Conservation (phyloP, 2,113 vertebrate genomes). For the Aptenodytes forsteri region DNA sequence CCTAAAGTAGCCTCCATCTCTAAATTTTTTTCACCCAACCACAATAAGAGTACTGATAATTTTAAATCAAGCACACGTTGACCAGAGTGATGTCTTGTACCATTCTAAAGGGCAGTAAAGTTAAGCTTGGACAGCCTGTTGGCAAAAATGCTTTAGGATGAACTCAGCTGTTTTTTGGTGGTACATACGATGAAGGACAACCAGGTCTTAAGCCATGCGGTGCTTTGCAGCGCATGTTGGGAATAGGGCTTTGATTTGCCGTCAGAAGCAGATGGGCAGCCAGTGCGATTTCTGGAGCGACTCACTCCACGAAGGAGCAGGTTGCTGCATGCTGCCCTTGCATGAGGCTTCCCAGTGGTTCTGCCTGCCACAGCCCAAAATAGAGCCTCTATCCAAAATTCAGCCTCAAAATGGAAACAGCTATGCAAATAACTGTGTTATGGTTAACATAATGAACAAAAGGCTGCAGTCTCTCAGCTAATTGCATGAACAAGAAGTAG, state of each 20-base stretch:
- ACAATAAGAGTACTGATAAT: neutral
- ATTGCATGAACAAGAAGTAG: conserved; percentile 27
- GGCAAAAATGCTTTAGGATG: neutral
- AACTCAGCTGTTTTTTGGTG: neutral
- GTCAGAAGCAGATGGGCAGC: neutral
- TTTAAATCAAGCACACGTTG: neutral
- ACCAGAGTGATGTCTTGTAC: neutral
- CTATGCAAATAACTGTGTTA: conserved; percentile 36
- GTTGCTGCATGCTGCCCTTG: neutral
- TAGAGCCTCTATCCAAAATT: neutral
- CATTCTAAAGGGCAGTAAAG: neutral
- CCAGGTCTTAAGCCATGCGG: neutral
- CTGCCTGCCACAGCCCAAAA: neutral
- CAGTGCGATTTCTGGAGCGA: neutral
- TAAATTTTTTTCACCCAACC: neutral
- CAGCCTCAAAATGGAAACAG: neutral
- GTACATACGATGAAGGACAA: neutral
- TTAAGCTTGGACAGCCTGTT: neutral
- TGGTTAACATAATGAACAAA: neutral
- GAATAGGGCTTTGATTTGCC: neutral
- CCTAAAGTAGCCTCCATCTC: neutral
- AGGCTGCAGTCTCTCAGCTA: neutral
- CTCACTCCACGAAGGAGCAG: neutral
- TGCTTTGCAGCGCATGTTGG: neutral
- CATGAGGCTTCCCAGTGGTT: neutral